Percentiles rank a stretch among this genome's conserved stretches.
phyloP scores from a whole-genome alignment of 2,113 vertebrate genomes.

The Thryonomys swinderianus region DNA sequence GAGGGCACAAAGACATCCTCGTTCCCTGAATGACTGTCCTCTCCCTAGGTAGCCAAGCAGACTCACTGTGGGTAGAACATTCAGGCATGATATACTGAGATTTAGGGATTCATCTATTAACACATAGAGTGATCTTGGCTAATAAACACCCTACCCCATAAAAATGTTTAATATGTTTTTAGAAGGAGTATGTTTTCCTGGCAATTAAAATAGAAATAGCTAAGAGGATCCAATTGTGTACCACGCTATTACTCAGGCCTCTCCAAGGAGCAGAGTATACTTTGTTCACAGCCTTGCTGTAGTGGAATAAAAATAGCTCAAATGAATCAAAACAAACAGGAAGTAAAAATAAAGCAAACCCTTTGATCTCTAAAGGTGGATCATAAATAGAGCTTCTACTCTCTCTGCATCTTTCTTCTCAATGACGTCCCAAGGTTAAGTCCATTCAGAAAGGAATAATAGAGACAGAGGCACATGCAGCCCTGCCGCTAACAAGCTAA shows the following conservation, averaged over 20 bases:
- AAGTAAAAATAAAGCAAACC: slow-evolving; percentile 30
- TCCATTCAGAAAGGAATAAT: background rate
- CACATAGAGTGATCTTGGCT: background rate
- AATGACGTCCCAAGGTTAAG: background rate
- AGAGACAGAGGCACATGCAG: background rate
- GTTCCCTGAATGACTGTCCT: background rate
- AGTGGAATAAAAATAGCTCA: slow-evolving; percentile 39
- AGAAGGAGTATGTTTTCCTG: background rate
- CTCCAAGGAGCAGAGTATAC: background rate
- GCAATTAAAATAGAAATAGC: background rate
- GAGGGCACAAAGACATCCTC: background rate
- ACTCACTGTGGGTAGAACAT: background rate
- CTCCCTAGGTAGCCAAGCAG: background rate
- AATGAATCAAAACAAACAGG: slow-evolving; percentile 39
- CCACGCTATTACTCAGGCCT: background rate
- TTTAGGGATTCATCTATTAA: background rate
- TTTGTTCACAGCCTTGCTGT: background rate
- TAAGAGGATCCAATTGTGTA: background rate
- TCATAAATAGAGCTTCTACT: background rate
- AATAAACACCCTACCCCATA: background rate
- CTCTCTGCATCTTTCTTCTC: background rate
- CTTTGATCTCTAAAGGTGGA: background rate
- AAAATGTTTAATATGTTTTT: background rate
- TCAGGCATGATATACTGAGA: background rate
- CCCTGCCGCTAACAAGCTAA: background rate